phyloP scores from a whole-genome alignment of 2,797 vertebrate genomes.

The Poeciliopsis infans region DNA sequence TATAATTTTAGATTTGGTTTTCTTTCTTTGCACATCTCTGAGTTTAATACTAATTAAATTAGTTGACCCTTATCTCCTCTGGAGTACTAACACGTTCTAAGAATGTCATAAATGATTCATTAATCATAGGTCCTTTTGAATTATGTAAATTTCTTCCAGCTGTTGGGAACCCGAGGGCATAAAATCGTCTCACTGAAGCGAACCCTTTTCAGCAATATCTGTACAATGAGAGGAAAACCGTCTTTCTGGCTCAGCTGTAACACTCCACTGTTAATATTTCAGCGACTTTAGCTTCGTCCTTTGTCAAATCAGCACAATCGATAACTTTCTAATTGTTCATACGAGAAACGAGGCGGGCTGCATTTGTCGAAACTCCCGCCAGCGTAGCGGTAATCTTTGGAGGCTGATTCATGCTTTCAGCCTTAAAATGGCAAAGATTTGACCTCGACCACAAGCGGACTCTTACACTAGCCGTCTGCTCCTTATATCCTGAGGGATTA shows the following conservation, averaged over 20 bases:
- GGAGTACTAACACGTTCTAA: constrained; percentile 44
- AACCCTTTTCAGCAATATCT: constrained; percentile 25
- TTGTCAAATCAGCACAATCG: constrained; percentile 5
- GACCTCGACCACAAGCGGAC: not conserved
- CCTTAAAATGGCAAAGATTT: not conserved
- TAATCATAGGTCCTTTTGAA: constrained; percentile 42
- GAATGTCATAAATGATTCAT: constrained; percentile 54
- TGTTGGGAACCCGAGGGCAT: constrained; percentile 21
- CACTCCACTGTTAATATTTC: constrained; percentile 22
- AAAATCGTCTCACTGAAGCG: constrained; percentile 24
- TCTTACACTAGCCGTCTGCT: not conserved
- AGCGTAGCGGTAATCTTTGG: not conserved
- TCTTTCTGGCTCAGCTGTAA: constrained; percentile 17
- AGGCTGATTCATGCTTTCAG: constrained; percentile 40
- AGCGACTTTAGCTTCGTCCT: constrained; percentile 31
- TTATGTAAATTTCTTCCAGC: constrained; percentile 46
- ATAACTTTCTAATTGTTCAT: constrained; percentile 30
- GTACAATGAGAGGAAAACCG: not conserved
- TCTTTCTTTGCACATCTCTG: not conserved
- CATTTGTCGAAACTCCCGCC: constrained; percentile 21
- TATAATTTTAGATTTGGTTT: not conserved
- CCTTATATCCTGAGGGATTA: not conserved
- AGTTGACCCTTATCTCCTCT: constrained; percentile 52
- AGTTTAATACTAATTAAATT: constrained; percentile 40
- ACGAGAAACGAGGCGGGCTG: constrained; percentile 24